These are phyloP conservation scores for Callithrix jacchus DNA, from an alignment of 2,113 vertebrate genomes.

Conservation along the genomic window DNA sequence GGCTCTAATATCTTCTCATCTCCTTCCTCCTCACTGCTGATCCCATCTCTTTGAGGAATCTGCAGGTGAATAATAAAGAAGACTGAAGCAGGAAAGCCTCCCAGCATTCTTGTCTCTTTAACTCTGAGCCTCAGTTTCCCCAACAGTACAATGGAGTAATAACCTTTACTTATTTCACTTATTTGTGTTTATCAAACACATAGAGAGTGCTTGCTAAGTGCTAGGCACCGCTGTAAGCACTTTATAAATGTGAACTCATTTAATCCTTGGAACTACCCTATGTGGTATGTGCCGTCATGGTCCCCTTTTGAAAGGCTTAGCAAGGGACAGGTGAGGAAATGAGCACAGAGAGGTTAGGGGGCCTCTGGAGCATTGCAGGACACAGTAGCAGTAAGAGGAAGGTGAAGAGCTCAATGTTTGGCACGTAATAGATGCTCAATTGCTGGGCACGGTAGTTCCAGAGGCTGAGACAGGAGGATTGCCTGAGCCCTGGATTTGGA, in stretches of 20 bases:
- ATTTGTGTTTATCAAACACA: neutral
- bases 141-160: neutral
- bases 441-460: neutral
- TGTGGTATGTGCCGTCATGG: fast-evolving
- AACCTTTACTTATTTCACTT: neutral
- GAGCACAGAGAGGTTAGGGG: too few species aligned
- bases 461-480: neutral
- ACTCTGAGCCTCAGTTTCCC: neutral
- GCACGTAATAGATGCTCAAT: neutral
- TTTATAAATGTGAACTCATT: neutral
- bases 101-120: neutral
- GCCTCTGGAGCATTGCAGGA: neutral
- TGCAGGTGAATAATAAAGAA: neutral
- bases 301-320: neutral
- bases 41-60: neutral
- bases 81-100: neutral
- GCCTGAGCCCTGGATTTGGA: neutral
- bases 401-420: neutral
- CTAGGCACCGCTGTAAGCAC: neutral
- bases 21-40: neutral
- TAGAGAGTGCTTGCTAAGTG: neutral
- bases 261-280: neutral
- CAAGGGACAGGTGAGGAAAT: too few species aligned
- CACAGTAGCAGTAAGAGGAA: neutral
- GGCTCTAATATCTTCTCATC: neutral